A percentile compares a stretch with the other conserved stretches of the same genome.
phyloP scores from a whole-genome alignment of 2,797 vertebrate species.

The Tragelaphus oryx region DNA sequence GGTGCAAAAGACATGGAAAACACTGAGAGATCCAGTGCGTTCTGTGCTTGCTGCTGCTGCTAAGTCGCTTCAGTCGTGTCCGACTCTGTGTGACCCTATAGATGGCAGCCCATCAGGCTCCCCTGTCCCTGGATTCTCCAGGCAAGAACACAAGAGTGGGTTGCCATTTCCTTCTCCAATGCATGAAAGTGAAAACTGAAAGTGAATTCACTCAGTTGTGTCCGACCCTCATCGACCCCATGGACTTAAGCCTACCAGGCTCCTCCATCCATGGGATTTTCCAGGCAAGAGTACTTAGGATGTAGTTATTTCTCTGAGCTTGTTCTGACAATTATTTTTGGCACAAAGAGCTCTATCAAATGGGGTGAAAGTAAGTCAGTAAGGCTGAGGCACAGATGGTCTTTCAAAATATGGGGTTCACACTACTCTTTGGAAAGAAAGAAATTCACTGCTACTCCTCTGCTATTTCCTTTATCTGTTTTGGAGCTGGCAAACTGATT shows the following conservation, averaged over 20 bases:
- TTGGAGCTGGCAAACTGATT: constrained; percentile 43
- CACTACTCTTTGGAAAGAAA: neutral
- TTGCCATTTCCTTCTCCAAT: no score
- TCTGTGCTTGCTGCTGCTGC: neutral
- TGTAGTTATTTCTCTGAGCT: neutral
- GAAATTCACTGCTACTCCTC: neutral
- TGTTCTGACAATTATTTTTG: neutral
- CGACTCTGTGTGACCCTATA: no score
- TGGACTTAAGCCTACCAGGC: no score
- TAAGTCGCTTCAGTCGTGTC: no score
- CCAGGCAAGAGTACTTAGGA: no score
- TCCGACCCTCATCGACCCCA: no score
- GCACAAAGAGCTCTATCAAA: neutral
- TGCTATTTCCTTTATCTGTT: constrained; percentile 32
- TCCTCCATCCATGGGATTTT: no score
- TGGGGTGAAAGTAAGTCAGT: neutral
- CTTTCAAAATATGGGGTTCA: neutral
- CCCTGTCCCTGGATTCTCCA: no score
- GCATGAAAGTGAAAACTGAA: no score
- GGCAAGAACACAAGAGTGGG: no score
- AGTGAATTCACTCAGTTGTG: no score
- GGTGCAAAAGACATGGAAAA: neutral
- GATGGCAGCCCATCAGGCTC: no score
- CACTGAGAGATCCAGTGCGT: neutral
- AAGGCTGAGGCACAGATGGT: neutral